Conservation (phyloP, 2,888 invertebrate genomes). For the Eupithecia subfuscata region DNA sequence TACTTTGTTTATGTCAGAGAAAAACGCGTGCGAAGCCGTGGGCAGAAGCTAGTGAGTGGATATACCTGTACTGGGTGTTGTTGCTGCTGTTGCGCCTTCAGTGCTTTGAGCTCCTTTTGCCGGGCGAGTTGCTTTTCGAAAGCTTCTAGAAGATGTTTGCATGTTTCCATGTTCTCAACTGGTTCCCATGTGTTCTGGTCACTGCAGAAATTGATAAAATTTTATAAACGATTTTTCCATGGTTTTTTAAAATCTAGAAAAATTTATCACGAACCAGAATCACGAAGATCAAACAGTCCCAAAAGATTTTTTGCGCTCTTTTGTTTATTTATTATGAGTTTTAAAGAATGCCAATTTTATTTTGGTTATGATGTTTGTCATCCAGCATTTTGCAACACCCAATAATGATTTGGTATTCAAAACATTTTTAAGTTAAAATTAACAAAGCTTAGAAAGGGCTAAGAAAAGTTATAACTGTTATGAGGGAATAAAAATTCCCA, state of each 20-base stretch:
- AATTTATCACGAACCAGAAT: background rate
- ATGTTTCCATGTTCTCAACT: slow-evolving; percentile 89
- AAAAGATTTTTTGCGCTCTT: background rate
- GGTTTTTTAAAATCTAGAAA: background rate
- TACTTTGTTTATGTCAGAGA: background rate
- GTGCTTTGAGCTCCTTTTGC: slow-evolving; percentile 88
- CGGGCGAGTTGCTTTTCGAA: slow-evolving; percentile 91
- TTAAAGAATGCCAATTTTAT: no score
- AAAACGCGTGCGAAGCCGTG: background rate
- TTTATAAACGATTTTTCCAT: background rate
- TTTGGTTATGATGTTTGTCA: no score
- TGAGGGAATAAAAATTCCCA: no score
- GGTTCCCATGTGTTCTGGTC: slow-evolving; percentile 95
- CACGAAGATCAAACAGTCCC: background rate
- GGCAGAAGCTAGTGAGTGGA: background rate
- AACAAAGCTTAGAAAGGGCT: no score
- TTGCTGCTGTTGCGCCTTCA: slow-evolving; percentile 72
- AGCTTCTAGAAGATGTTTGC: slow-evolving; percentile 90
- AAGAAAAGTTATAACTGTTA: no score
- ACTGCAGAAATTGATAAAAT: slow-evolving; percentile 61
- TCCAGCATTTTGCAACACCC: no score
- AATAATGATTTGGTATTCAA: no score
- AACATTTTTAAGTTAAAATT: no score
- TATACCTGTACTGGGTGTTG: slow-evolving; percentile 72
- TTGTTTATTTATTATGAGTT: no score